Percentiles rank a stretch among this genome's conserved stretches.
Evolutionary conservation across 2,797 vertebrate species (phyloP).

Genomic region (Cossypha heuglini): DNA sequence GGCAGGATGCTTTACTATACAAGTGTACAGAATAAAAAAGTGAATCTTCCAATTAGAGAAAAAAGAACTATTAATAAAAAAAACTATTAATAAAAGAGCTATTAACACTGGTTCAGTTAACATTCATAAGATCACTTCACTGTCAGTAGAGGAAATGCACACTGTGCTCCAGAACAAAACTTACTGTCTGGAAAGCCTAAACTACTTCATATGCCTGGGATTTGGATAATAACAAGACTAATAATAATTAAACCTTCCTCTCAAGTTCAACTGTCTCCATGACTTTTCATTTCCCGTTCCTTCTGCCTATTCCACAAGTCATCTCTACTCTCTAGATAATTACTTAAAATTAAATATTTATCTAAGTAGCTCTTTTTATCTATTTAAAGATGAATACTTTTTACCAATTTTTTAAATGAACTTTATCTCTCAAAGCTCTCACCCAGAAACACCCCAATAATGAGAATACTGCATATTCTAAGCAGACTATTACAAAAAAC

Average conservation of each 20-base stretch:
- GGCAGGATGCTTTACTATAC: neutral
- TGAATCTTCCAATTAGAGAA: neutral
- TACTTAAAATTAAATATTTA: conserved; percentile 7
- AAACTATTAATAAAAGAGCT: neutral
- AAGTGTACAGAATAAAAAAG: neutral
- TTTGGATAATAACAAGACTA: neutral
- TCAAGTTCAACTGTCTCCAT: neutral
- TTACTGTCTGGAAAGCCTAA: neutral
- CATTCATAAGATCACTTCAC: neutral
- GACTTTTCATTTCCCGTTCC: neutral
- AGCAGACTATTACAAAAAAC: neutral
- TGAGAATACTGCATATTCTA: neutral
- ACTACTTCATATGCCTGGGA: neutral
- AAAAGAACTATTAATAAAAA: neutral
- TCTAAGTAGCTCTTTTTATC: neutral
- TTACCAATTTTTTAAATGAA: neutral
- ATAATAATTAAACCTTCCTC: neutral
- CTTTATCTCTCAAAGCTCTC: neutral
- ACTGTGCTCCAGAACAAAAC: neutral
- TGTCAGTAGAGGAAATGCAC: neutral
- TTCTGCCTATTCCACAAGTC: neutral
- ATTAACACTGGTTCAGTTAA: neutral
- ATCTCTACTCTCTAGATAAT: neutral
- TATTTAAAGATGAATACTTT: neutral
- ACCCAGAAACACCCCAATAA: neutral